phyloP scores from a whole-genome alignment of 2,888 invertebrate species.

The Dryocosmus kuriphilus region DNA sequence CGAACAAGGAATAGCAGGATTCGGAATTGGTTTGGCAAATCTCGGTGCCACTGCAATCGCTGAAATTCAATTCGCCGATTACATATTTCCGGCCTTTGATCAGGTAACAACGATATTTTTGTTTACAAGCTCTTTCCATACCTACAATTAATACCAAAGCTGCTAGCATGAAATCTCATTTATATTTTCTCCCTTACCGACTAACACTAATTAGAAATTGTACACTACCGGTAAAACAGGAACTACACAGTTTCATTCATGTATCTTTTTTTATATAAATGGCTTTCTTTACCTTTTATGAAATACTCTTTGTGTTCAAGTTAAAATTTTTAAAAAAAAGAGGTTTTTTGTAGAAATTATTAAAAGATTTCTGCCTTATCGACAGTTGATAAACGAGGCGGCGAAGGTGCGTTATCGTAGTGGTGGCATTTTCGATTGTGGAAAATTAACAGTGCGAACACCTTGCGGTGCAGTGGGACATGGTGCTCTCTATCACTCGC shows the following conservation, averaged over 20 bases:
- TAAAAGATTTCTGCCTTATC: conserved; percentile 29
- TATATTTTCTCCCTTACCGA: too few relatives aligned
- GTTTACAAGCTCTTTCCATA: not conserved
- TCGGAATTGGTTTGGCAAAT: conserved; percentile 95
- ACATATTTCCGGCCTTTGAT: conserved; percentile 99
- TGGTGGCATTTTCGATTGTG: conserved; percentile 93
- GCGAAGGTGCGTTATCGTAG: conserved; percentile 97
- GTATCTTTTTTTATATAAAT: not conserved
- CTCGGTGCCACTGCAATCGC: conserved; percentile 97
- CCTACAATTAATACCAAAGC: not conserved
- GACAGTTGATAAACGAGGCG: conserved; percentile 91
- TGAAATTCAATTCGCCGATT: conserved; percentile 99
- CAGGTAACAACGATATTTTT: conserved; percentile 82
- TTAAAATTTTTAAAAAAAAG: not conserved
- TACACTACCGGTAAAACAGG: too few relatives aligned
- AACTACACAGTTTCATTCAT: too few relatives aligned
- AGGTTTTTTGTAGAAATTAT: not conserved
- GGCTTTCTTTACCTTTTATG: too few relatives aligned
- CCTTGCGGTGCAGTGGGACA: conserved; percentile 99
- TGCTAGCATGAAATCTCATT: not conserved
- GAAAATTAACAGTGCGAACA: conserved; percentile 92
- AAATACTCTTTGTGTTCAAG: not conserved
- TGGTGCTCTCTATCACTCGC: conserved; percentile 98
- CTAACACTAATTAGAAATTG: too few relatives aligned
- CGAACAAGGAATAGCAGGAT: conserved; percentile 98